Evolutionary conservation across 2,888 invertebrate species (phyloP).

Genomic region (Papilio elwesi): DNA sequence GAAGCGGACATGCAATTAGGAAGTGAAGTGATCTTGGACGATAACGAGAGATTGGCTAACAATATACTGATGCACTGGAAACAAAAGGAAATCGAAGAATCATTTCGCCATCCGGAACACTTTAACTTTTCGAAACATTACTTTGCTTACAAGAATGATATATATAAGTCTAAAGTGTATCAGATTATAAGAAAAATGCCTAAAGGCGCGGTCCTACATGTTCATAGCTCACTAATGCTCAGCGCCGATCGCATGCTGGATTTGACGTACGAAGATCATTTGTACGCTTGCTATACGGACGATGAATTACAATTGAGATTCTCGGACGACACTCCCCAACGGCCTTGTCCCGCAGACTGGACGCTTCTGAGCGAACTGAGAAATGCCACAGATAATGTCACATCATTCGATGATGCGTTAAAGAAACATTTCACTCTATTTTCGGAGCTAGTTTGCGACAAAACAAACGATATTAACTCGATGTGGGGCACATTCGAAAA

Average conservation of each 20-base stretch:
- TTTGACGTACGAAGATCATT: slow-evolving; percentile 85
- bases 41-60: slow-evolving; percentile 81
- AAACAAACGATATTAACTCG: slow-evolving; percentile 77
- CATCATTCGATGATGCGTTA: slow-evolving; percentile 80
- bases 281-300: slow-evolving; percentile 80
- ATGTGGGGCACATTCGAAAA: slow-evolving; percentile 85
- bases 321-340: slow-evolving; percentile 59
- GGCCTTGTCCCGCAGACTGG: slow-evolving; percentile 76
- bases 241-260: slow-evolving; percentile 85
- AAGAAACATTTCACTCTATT: slow-evolving; percentile 82
- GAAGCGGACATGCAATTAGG: slow-evolving; percentile 81
- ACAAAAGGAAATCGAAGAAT: slow-evolving; percentile 75
- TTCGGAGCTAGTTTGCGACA: slow-evolving; percentile 64
- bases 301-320: slow-evolving; percentile 67
- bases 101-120: slow-evolving; percentile 72
- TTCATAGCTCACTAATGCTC: slow-evolving; percentile 86
- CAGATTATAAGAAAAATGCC: slow-evolving; percentile 87
- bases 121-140: slow-evolving; percentile 88
- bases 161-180: slow-evolving; percentile 87
- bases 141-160: slow-evolving; percentile 83
- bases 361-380: slow-evolving; percentile 75
- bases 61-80: slow-evolving; percentile 84
- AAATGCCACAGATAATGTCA: slow-evolving; percentile 68
- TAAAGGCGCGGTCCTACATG: slow-evolving; percentile 89
- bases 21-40: slow-evolving; percentile 68